Evolutionary conservation across 2,888 invertebrate genomes (phyloP).

Genomic region (Invenusta paracnida): DNA sequence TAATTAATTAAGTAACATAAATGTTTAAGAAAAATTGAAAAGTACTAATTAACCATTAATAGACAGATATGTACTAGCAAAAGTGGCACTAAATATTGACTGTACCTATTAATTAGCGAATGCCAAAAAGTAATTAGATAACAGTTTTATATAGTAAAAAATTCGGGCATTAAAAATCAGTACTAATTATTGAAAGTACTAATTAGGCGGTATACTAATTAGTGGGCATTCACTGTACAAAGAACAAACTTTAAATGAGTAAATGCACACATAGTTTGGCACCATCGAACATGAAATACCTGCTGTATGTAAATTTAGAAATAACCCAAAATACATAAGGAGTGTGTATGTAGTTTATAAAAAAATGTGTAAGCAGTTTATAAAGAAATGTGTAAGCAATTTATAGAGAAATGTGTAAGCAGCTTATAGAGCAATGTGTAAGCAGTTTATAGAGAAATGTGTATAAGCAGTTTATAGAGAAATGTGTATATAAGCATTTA

Average conservation of each 20-base stretch:
- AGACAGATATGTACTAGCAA: not conserved
- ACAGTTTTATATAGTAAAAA: no score
- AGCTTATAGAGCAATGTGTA: no score
- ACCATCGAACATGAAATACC: not conserved
- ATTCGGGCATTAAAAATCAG: not conserved
- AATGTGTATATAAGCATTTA: no score
- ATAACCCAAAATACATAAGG: not conserved
- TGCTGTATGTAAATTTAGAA: not conserved
- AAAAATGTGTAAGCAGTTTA: not conserved
- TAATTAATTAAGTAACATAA: not conserved
- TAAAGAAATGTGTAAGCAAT: not conserved
- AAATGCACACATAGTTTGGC: not conserved
- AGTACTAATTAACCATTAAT: not conserved
- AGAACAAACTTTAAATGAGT: not conserved
- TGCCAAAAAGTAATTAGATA: not conserved
- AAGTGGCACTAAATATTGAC: not conserved
- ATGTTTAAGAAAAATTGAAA: not conserved
- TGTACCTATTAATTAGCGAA: no score
- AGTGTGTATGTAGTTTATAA: not conserved
- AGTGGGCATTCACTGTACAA: no score
- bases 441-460: no score
- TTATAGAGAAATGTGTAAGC: no score
- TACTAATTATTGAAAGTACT: no score
- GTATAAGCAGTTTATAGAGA: no score
- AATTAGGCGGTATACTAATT: no score